phyloP scores from a whole-genome alignment of 2,888 invertebrate species.

The Hololepta plana region DNA sequence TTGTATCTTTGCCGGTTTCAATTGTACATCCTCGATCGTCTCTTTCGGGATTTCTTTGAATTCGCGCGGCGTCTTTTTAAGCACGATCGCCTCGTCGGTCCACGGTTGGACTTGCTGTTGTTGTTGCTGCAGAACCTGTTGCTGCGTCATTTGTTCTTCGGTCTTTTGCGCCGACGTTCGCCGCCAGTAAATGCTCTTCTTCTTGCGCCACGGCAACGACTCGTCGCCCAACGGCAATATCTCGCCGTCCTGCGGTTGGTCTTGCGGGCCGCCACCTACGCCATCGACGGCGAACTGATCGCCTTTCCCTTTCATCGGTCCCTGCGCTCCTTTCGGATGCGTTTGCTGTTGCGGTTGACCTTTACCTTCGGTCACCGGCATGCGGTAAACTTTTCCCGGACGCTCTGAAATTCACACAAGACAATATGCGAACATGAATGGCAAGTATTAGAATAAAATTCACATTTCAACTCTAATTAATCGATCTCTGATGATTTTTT shows the following conservation, averaged over 20 bases:
- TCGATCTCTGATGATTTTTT: no score
- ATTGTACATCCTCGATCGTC: slow-evolving; percentile 27
- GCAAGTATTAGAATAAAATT: no score
- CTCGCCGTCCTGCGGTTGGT: slow-evolving; percentile 24
- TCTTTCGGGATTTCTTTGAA: slow-evolving; percentile 24
- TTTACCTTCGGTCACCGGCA: slow-evolving; percentile 25
- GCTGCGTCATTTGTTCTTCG: slow-evolving; percentile 25
- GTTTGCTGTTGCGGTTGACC: slow-evolving; percentile 13
- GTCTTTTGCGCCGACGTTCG: slow-evolving; percentile 24
- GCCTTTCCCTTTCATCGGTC: slow-evolving; percentile 12
- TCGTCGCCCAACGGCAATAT: slow-evolving; percentile 34
- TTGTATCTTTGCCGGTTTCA: slow-evolving; percentile 34
- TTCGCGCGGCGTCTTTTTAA: slow-evolving; percentile 30
- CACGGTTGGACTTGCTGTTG: slow-evolving; percentile 29
- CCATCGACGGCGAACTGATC: slow-evolving; percentile 16
- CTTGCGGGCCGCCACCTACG: slow-evolving; percentile 14
- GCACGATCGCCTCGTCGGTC: slow-evolving; percentile 43
- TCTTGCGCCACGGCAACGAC: slow-evolving; percentile 32
- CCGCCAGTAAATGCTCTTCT: slow-evolving; percentile 18
- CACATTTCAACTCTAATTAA: no score
- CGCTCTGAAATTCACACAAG: slow-evolving; percentile 29
- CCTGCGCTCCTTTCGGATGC: slow-evolving; percentile 5
- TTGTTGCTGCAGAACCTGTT: slow-evolving; percentile 11
- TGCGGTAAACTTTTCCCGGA: slow-evolving; percentile 29
- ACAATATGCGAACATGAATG: no score